These are phyloP conservation scores for Gorsachius goisagi DNA, from an alignment of 2,113 vertebrate species.

Conservation along the genomic window DNA sequence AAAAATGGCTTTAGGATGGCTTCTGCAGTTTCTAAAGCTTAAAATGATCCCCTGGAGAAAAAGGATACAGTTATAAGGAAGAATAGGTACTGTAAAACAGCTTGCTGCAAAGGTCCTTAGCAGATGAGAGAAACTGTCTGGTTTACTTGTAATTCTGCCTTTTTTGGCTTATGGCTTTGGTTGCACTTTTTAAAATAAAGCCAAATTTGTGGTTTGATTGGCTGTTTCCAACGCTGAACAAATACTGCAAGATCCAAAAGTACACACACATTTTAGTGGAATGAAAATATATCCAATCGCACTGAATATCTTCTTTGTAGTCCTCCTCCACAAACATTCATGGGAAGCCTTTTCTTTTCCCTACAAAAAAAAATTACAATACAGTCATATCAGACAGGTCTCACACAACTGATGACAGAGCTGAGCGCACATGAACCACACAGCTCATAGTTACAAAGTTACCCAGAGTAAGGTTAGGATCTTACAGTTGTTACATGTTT, in stretches of 20 bases:
- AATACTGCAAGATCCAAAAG: not conserved
- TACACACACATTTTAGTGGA: not conserved
- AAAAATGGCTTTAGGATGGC: conserved; percentile 38
- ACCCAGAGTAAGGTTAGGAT: not conserved
- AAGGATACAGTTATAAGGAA: conserved; percentile 28
- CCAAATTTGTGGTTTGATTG: not conserved
- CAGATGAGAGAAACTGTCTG: not conserved
- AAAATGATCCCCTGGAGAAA: conserved; percentile 23
- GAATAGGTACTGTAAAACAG: conserved; percentile 22
- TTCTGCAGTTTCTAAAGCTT: conserved; percentile 44
- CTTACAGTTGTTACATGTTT: not conserved
- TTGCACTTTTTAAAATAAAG: conserved; percentile 5
- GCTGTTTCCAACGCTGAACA: not conserved
- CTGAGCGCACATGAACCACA: not conserved
- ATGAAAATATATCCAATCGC: not conserved
- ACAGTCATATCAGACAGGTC: not conserved
- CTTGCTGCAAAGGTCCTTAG: conserved; percentile 7
- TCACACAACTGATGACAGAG: not conserved
- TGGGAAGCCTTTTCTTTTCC: not conserved
- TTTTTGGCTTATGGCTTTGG: not conserved
- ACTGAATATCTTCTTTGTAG: not conserved
- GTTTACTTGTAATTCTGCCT: not conserved
- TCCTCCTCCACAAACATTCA: not conserved
- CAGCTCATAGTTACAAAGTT: not conserved
- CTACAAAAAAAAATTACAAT: no score